These are phyloP conservation scores for western clawed frog (Xenopus tropicalis) DNA, from an alignment of 2,113 vertebrate genomes.

Conservation along the genomic window DNA sequence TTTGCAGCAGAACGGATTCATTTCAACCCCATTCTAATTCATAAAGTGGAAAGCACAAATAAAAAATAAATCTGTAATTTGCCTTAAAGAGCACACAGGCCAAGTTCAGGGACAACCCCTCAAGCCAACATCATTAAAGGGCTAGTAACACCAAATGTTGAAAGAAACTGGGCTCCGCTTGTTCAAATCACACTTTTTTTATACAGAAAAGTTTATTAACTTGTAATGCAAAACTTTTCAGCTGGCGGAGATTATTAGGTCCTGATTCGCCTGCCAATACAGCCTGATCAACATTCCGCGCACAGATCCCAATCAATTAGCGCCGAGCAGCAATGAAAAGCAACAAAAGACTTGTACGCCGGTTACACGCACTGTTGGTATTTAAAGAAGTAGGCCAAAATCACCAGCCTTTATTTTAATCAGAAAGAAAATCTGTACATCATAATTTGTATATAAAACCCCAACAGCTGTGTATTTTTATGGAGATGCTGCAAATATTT, in stretches of 20 bases:
- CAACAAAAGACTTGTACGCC: slow-evolving; percentile 19
- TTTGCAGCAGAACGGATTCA: too few species aligned
- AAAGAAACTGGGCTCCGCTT: too few species aligned
- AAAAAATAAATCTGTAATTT: too few species aligned
- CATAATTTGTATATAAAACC: slow-evolving; percentile 1
- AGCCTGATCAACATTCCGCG: slow-evolving; percentile 26
- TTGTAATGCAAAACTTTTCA: background rate
- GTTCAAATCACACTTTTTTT: too few species aligned
- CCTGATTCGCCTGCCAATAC: slow-evolving; percentile 21
- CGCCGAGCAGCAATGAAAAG: slow-evolving; percentile 8
- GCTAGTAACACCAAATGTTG: too few species aligned
- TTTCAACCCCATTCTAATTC: too few species aligned
- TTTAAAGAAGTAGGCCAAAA: slow-evolving; percentile 9
- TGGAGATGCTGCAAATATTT: slow-evolving; percentile 16
- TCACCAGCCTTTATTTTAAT: slow-evolving; percentile 17
- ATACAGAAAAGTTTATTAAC: too few species aligned
- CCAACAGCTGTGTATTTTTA: slow-evolving; percentile 22
- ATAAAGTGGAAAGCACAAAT: too few species aligned
- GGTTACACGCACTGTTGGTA: background rate
- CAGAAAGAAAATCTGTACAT: slow-evolving; percentile 8
- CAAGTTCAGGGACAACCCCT: too few species aligned
- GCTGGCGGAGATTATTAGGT: slow-evolving; percentile 12
- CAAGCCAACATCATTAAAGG: too few species aligned
- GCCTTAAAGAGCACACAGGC: too few species aligned
- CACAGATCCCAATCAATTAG: slow-evolving; percentile 35